Conservation (phyloP, 2,888 invertebrate species). For the Apotomis betuletana region DNA sequence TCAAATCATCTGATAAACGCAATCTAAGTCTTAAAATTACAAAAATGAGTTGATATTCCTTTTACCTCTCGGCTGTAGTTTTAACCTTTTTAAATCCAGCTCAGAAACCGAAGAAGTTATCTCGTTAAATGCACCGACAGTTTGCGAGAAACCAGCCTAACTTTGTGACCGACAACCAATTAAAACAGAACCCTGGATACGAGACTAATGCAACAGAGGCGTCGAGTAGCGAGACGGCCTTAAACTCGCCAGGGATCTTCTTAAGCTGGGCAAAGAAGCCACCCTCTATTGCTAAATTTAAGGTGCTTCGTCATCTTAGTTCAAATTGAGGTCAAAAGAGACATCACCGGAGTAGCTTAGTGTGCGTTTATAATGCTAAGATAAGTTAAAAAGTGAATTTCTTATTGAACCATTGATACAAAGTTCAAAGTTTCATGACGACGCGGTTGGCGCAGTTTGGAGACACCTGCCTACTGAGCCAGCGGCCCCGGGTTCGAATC, state of each 20-base stretch:
- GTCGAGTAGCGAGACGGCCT: slow-evolving; percentile 9
- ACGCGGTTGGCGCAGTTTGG: too few relatives aligned
- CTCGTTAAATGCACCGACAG: slow-evolving; percentile 76
- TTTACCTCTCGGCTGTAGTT: neutral
- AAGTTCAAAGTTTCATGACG: too few relatives aligned
- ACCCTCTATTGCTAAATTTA: slow-evolving; percentile 50
- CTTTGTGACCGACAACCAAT: slow-evolving; percentile 54
- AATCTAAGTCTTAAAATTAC: neutral
- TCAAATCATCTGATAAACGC: neutral
- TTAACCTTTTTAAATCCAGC: slow-evolving; percentile 1
- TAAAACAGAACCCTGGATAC: slow-evolving; percentile 49
- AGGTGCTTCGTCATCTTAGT: slow-evolving; percentile 56
- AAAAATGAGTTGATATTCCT: slow-evolving; percentile 2
- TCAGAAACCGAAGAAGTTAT: slow-evolving; percentile 67
- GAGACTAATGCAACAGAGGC: slow-evolving; percentile 32
- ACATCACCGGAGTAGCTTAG: slow-evolving; percentile 30
- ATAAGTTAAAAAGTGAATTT: slow-evolving; percentile 14
- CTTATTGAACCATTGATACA: neutral
- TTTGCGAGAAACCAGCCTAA: slow-evolving; percentile 63
- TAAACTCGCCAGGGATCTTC: slow-evolving; percentile 15
- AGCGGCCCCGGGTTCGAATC: too few relatives aligned
- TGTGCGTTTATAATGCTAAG: slow-evolving; percentile 36
- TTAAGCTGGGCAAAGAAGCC: slow-evolving; percentile 29
- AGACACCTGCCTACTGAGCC: too few relatives aligned
- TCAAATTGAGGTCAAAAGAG: slow-evolving; percentile 48